phyloP scores from a whole-genome alignment of 64 coral and sea anemone genomes.

The Montipora foliosa region DNA sequence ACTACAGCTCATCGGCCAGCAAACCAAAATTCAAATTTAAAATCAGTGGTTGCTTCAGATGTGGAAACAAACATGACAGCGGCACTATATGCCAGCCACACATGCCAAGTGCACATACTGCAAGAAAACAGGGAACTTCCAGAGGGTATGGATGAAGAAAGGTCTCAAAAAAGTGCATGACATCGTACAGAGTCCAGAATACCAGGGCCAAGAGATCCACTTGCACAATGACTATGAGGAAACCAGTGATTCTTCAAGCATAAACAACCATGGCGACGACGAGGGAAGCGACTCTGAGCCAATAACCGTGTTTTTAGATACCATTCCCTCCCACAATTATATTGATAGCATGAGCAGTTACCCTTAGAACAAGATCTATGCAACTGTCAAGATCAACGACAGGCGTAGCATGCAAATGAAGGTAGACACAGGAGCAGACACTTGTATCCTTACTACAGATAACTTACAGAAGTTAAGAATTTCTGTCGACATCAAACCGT shows the following conservation, averaged over 20 bases:
- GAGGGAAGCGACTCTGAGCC: neutral
- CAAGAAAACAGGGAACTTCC: neutral
- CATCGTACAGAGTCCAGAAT: neutral
- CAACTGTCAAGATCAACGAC: slow-evolving; percentile 14
- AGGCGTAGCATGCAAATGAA: neutral
- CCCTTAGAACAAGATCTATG: neutral
- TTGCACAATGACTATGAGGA: neutral
- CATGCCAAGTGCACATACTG: neutral
- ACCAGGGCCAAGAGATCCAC: too few relatives aligned
- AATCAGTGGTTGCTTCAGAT: neutral
- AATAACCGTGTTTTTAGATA: neutral
- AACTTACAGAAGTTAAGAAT: neutral
- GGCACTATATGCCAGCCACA: neutral
- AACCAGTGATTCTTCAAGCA: neutral
- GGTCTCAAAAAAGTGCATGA: neutral
- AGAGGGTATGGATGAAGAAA: neutral
- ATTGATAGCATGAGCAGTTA: slow-evolving; percentile 32
- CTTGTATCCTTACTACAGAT: neutral
- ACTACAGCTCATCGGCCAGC: neutral
- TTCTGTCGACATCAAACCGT: too few relatives aligned
- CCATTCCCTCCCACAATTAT: slow-evolving; percentile 21
- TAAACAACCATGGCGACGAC: neutral
- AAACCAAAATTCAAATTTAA: neutral
- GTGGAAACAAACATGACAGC: neutral
- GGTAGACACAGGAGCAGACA: neutral